phyloP scores from a whole-genome alignment of 2,888 invertebrate species.

The Acanthococcus lagerstroemiae region DNA sequence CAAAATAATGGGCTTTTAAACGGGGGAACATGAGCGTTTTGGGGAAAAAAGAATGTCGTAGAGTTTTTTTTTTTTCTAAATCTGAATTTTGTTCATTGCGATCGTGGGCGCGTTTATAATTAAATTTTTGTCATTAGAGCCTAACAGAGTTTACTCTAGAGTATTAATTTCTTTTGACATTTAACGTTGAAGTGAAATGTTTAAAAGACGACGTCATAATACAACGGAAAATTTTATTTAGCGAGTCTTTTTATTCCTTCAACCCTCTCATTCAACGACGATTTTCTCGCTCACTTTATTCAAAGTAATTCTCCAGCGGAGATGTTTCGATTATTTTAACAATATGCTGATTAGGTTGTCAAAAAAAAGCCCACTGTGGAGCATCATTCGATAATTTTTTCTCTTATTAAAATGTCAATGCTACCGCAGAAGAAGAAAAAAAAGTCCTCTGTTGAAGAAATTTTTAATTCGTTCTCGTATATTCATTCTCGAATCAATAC shows the following conservation, averaged over 20 bases:
- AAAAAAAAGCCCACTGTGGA: constrained; percentile 2
- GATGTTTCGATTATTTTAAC: constrained; percentile 17
- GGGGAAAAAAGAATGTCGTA: not conserved
- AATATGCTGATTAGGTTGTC: constrained; percentile 26
- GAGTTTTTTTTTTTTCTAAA: not conserved
- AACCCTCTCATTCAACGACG: not conserved
- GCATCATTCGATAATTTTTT: not conserved
- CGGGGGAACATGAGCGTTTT: no score
- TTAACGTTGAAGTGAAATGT: constrained; percentile 21
- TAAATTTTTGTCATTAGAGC: constrained; percentile 26
- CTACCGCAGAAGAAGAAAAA: not conserved
- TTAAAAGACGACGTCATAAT: constrained; percentile 18
- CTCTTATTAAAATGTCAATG: not conserved
- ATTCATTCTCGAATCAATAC: no score
- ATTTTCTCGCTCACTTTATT: not conserved
- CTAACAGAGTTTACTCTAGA: constrained; percentile 15
- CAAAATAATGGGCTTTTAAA: no score
- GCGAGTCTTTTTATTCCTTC: not conserved
- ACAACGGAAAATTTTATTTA: constrained; percentile 17
- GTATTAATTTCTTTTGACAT: constrained; percentile 28
- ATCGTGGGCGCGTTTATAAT: constrained; percentile 25
- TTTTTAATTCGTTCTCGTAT: not conserved
- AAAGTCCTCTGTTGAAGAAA: not conserved
- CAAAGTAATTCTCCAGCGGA: not conserved
- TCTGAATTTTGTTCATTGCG: constrained; percentile 16